Evolutionary conservation across 2,113 vertebrate genomes (phyloP).

Genomic region (Rhea americana): DNA sequence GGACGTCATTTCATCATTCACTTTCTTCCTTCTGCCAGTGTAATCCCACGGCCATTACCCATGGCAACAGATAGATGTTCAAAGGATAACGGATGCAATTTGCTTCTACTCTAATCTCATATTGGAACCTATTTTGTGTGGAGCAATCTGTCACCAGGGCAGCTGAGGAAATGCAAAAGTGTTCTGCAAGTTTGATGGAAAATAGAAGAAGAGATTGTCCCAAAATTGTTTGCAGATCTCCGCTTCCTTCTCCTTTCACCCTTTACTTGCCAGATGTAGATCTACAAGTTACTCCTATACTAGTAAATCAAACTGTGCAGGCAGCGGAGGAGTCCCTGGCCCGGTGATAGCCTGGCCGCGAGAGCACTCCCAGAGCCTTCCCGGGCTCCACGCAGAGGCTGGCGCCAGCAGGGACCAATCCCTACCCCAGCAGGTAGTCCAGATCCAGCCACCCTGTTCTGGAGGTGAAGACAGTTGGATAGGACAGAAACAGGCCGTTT

Average conservation of each 20-base stretch:
- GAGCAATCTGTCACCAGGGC: background rate
- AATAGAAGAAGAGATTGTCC: background rate
- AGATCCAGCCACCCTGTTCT: background rate
- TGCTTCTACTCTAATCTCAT: background rate
- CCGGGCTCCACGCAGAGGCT: background rate
- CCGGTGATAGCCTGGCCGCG: accelerated
- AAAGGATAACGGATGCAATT: background rate
- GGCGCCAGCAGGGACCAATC: no score
- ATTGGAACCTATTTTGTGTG: background rate
- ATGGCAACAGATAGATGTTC: background rate
- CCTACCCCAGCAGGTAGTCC: background rate
- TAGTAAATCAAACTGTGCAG: background rate
- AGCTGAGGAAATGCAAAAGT: background rate
- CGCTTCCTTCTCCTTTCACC: background rate
- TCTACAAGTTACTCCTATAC: background rate
- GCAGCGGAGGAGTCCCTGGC: background rate
- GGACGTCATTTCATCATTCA: background rate
- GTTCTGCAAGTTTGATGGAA: background rate
- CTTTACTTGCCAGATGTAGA: background rate
- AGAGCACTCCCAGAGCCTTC: background rate
- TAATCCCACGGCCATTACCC: background rate
- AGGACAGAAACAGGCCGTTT: background rate
- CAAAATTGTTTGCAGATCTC: background rate
- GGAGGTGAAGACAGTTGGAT: background rate
- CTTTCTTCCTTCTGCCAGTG: background rate